A percentile compares a stretch with the other conserved stretches of the same genome.
phyloP scores from a whole-genome alignment of 2,888 invertebrate genomes.

The Drosophila greeni region DNA sequence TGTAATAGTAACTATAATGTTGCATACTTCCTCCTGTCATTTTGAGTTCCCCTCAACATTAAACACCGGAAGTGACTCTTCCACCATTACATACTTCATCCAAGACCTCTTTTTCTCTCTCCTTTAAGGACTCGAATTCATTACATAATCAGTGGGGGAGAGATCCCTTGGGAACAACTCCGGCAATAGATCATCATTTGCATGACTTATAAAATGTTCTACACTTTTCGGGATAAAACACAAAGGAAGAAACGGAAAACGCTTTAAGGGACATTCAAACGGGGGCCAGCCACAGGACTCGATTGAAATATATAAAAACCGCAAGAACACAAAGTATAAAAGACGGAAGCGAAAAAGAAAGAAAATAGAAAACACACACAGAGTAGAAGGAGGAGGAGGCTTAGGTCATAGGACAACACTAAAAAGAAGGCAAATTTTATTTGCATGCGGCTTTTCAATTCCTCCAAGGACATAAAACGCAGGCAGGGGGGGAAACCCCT shows the following conservation, averaged over 20 bases:
- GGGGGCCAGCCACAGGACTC: slow-evolving; percentile 25
- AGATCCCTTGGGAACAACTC: slow-evolving; percentile 34
- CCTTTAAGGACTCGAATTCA: slow-evolving; percentile 6
- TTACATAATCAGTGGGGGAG: slow-evolving; percentile 20
- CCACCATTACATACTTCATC: background rate
- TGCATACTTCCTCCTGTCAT: background rate
- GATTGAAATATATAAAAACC: slow-evolving; percentile 68
- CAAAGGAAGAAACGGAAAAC: slow-evolving; percentile 12
- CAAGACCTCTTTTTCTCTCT: background rate
- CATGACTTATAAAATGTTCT: slow-evolving; percentile 43
- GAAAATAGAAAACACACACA: slow-evolving; percentile 16
- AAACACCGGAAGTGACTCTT: background rate
- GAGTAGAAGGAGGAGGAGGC: slow-evolving; percentile 14
- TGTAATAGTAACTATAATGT: background rate
- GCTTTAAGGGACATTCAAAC: slow-evolving; percentile 27
- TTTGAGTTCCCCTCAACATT: background rate
- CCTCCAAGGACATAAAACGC: slow-evolving; percentile 66
- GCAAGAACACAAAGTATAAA: slow-evolving; percentile 45
- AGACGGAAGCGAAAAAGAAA: slow-evolving; percentile 25
- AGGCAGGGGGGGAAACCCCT: slow-evolving; percentile 56
- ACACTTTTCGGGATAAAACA: slow-evolving; percentile 13
- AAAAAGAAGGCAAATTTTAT: slow-evolving; percentile 65
- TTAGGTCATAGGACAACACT: slow-evolving; percentile 58
- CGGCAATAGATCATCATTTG: slow-evolving; percentile 65
- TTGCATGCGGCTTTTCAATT: slow-evolving; percentile 72